Conservation (phyloP, 2,888 invertebrate species). For the Drosophila histrio region DNA sequence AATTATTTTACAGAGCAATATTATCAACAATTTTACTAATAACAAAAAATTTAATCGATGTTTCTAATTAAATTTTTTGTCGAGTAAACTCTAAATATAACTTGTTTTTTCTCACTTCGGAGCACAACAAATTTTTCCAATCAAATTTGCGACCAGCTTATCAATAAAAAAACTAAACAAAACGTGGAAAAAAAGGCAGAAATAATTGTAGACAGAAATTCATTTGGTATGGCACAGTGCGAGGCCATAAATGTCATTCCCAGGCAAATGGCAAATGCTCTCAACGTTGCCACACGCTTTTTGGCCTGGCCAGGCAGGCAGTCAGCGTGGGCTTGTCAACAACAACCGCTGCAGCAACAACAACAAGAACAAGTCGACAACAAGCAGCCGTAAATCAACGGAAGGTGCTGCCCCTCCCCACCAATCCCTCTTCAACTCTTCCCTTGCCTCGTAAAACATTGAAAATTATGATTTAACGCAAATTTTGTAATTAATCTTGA, state of each 20-base stretch:
- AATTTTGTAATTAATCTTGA: conserved; percentile 79
- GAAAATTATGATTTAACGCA: conserved; percentile 77
- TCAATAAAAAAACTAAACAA: conserved; percentile 21
- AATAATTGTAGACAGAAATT: conserved; percentile 30
- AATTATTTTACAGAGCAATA: neutral
- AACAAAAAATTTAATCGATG: neutral
- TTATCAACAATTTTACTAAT: neutral
- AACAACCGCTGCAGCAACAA: conserved; percentile 12
- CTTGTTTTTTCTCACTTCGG: conserved; percentile 4
- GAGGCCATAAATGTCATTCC: conserved; percentile 62
- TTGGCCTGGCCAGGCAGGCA: conserved; percentile 16
- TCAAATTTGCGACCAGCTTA: conserved; percentile 27
- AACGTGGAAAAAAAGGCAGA: conserved; percentile 2
- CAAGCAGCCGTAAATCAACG: conserved; percentile 56
- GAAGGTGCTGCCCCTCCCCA: conserved; percentile 26
- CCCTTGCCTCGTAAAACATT: conserved; percentile 53
- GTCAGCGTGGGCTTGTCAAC: conserved; percentile 54
- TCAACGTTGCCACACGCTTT: conserved; percentile 52
- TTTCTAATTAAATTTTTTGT: no score
- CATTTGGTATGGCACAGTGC: conserved; percentile 37
- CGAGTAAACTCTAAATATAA: neutral
- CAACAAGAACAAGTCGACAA: conserved; percentile 29
- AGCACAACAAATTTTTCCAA: conserved; percentile 12
- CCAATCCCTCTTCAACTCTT: neutral
- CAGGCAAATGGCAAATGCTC: conserved; percentile 52